A percentile compares a stretch with the other conserved stretches of the same genome.
Evolutionary conservation across 2,888 invertebrate species (phyloP).

Genomic region (Automeris io): DNA sequence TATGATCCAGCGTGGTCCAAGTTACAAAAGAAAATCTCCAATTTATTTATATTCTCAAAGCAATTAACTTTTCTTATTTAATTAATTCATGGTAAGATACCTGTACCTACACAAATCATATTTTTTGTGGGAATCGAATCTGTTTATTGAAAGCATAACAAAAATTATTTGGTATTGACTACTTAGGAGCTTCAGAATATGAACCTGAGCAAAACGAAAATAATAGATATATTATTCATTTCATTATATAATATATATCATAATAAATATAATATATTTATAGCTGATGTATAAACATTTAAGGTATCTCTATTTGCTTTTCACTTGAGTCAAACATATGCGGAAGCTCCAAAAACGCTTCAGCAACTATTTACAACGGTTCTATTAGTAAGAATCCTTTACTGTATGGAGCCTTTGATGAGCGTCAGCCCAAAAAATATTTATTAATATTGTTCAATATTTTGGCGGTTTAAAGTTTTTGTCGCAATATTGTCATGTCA

Average conservation of each 20-base stretch:
- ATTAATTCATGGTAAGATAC: too few species aligned
- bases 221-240: too few species aligned
- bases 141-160: too few species aligned
- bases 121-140: too few species aligned
- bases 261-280: not conserved
- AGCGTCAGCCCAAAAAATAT: conserved; percentile 58
- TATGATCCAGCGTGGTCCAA: conserved; percentile 26
- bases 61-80: too few species aligned
- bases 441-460: conserved; percentile 65
- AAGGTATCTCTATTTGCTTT: conserved; percentile 11
- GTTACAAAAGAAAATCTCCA: conserved; percentile 14
- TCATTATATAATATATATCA: not conserved
- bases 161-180: too few species aligned
- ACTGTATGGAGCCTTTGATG: conserved; percentile 58
- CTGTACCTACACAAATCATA: too few species aligned
- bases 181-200: too few species aligned
- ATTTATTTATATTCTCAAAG: too few species aligned
- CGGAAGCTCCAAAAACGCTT: conserved; percentile 50
- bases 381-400: conserved; percentile 64
- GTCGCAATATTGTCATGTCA: conserved; percentile 21
- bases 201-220: too few species aligned
- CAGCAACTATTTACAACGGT: conserved; percentile 45
- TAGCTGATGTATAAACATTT: not conserved
- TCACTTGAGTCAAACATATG: conserved; percentile 29
- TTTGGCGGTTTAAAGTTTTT: conserved; percentile 46